Evolutionary conservation across 1,140 invertebrate genomes (phyloP), one percentile per base, ranked within the genome.

Genomic region (Listronotus bonariensis): DNA sequence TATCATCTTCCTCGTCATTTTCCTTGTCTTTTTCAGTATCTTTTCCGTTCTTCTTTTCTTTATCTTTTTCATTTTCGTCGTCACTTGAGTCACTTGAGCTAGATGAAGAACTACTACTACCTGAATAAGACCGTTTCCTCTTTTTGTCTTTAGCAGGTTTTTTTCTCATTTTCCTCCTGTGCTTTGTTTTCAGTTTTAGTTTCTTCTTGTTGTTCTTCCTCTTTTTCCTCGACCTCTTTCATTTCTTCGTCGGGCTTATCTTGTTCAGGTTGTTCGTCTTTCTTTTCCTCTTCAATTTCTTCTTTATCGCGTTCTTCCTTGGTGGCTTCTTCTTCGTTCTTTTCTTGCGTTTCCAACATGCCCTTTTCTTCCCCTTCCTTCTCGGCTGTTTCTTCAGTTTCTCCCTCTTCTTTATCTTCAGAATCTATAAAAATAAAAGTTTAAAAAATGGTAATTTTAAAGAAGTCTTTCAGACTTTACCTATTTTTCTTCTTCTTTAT

Each of bases 91-190:
- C 79, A 48, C 69, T 76, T 52, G 73, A 75, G 12, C 76, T 75
- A 6, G 75, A 78, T 5, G 77, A 77, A 54, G 75, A 73, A 63
- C 77, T 77, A 58, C 74, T 78, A 53, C 74, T 79, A 11, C 78
- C 77, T 2, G 76, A 78, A 56, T 67, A 74, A 1, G 76, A 77
- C 20, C 77, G 69, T 67, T 79, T 79, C 3, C 79, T 67, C 66
- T 79, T 80, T 46, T 76, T 71, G 11, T 58, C 54, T 32, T 64
- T 54, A 5, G 54, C 72, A 65, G 52, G 55, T 45, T 68, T 64
- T 4, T 51, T n/a, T n/a, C n/a, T 68, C 70, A 55, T 76, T 69
- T 34, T 18, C 15, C 53, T 52, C 54, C 32, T 36, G 4, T 34
- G 46, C 54, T 40, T 72, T 36, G 34, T 9, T 9, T 1, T 36